phyloP scores from a whole-genome alignment of 2,113 vertebrate genomes.

The Brachyhypopomus gauderio region DNA sequence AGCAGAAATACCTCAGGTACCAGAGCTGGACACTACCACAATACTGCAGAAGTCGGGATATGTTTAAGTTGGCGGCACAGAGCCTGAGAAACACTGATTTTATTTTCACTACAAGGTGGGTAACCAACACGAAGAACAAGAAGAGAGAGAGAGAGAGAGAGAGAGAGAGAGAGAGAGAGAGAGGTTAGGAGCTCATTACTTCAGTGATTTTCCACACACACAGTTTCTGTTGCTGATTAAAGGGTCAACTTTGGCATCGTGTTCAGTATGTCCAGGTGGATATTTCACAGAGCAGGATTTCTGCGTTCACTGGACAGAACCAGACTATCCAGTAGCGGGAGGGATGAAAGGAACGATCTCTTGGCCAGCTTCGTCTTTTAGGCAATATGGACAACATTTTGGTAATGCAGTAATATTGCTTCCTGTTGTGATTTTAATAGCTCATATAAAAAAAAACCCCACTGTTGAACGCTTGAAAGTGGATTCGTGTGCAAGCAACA shows the following conservation, averaged over 20 bases:
- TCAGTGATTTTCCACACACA: constrained; percentile 27
- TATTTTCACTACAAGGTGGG: constrained; percentile 63
- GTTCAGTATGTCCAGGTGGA: constrained; percentile 30
- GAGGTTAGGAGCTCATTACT: constrained; percentile 20
- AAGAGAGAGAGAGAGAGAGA: constrained; percentile 46
- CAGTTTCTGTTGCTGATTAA: constrained; percentile 28
- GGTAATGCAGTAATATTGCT: too few species aligned
- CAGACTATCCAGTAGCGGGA: background rate
- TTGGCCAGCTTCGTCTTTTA: too few species aligned
- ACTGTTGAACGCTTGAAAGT: too few species aligned
- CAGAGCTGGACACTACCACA: background rate
- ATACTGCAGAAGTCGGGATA: constrained; percentile 19
- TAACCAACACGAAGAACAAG: constrained; percentile 37
- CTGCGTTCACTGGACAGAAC: background rate
- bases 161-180: background rate
- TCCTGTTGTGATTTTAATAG: too few species aligned
- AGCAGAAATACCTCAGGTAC: constrained; percentile 50
- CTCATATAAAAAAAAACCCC: too few species aligned
- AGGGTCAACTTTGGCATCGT: background rate
- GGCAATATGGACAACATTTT: too few species aligned
- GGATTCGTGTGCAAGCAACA: too few species aligned
- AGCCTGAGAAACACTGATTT: constrained; percentile 40
- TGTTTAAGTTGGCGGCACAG: constrained; percentile 61
- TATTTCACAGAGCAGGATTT: background rate
- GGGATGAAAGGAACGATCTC: background rate